phyloP scores from a whole-genome alignment of 2,113 vertebrate genomes.

The Hippocampus mohnikei region DNA sequence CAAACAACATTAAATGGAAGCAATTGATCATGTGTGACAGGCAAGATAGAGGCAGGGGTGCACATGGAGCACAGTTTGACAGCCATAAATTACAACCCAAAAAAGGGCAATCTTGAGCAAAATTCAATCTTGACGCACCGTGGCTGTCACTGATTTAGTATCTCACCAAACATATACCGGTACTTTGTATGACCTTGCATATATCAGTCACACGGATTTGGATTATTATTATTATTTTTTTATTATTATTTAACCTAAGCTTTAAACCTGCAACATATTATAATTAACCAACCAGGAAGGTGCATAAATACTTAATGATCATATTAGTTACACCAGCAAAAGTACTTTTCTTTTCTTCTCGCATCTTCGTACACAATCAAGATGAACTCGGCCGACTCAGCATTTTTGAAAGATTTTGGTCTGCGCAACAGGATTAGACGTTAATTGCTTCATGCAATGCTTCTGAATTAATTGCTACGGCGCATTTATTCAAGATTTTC shows the following conservation, averaged over 20 bases:
- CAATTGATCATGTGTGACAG: constrained; percentile 53
- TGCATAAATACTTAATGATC: background rate
- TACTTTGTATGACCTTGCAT: background rate
- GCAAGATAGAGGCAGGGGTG: constrained; percentile 17
- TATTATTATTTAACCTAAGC: no score
- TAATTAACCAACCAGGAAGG: background rate
- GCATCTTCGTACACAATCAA: background rate
- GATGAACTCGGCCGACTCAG: background rate
- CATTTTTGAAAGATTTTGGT: background rate
- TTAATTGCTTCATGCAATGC: background rate
- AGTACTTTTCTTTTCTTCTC: background rate
- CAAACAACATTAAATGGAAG: constrained; percentile 33
- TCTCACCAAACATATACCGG: background rate
- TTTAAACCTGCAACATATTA: background rate
- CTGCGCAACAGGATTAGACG: background rate
- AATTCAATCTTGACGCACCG: background rate
- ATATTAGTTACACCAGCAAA: background rate
- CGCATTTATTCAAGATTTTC: background rate
- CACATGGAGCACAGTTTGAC: constrained; percentile 4
- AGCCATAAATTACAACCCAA: constrained; percentile 8
- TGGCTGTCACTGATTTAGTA: constrained; percentile 12
- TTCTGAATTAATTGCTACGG: background rate
- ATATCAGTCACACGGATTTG: background rate
- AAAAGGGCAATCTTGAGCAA: constrained; percentile 7
- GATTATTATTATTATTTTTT: no score